Percentiles rank a stretch among this genome's conserved stretches.
Evolutionary conservation across 2,888 invertebrate genomes (phyloP).

Genomic region (Melikaiella ostensackeni): DNA sequence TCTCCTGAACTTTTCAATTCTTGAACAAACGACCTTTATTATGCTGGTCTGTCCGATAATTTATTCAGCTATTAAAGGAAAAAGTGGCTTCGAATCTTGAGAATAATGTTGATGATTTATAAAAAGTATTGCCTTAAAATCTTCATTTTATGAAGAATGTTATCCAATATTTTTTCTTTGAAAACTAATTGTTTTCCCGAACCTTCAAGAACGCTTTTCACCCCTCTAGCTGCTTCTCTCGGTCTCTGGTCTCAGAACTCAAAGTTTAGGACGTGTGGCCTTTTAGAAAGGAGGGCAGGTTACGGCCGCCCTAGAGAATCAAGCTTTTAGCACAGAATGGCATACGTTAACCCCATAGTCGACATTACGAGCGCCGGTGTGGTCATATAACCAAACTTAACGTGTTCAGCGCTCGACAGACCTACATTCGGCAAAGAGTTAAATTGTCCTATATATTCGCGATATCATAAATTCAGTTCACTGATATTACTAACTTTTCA

Average conservation of each 20-base stretch:
- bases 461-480: slow-evolving; percentile 21
- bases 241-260: slow-evolving; percentile 9
- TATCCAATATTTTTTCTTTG: no score
- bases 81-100: no score
- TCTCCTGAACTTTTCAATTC: no score
- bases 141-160: no score
- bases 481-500: neutral
- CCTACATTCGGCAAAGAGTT: slow-evolving; percentile 5
- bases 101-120: no score
- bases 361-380: slow-evolving; percentile 16
- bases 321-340: slow-evolving; percentile 32
- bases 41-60: no score
- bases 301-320: slow-evolving; percentile 52
- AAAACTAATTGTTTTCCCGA: no score
- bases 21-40: no score
- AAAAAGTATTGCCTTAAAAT: no score
- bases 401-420: slow-evolving; percentile 1
- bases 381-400: slow-evolving; percentile 32
- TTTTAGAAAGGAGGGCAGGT: slow-evolving; percentile 58
- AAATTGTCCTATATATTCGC: neutral
- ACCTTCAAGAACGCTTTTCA: neutral
- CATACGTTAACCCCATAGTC: slow-evolving; percentile 26
- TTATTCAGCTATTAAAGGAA: no score
- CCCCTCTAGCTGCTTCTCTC: neutral
- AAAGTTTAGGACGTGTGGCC: slow-evolving; percentile 59